Percentiles rank a stretch among this genome's conserved stretches.
phyloP scores from a whole-genome alignment of 2,888 invertebrate species.

The Acanthacorydalis orientalis region DNA sequence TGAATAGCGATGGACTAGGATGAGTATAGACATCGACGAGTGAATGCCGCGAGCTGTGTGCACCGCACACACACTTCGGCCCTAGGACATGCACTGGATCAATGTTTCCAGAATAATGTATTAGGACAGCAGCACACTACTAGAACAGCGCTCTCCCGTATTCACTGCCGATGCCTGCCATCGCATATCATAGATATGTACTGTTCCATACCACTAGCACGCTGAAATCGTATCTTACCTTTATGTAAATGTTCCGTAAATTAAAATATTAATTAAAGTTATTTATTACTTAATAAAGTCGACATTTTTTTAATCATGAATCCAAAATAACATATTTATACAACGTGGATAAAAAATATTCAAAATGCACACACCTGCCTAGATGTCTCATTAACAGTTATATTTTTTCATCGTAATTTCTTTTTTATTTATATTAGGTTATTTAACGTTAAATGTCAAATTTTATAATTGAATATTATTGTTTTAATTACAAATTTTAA shows the following conservation, averaged over 20 bases:
- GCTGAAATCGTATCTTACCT: neutral
- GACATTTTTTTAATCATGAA: too few species aligned
- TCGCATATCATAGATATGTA: neutral
- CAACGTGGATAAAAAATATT: too few species aligned
- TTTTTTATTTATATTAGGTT: too few species aligned
- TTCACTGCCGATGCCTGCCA: neutral
- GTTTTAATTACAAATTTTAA: too few species aligned
- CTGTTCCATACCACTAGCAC: neutral
- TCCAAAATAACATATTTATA: too few species aligned
- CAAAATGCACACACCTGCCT: too few species aligned
- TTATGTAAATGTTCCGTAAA: neutral
- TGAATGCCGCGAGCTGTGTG: neutral
- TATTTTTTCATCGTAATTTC: too few species aligned
- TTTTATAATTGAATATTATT: too few species aligned
- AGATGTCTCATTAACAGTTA: too few species aligned
- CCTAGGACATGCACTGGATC: conserved; percentile 2
- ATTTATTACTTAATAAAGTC: too few species aligned
- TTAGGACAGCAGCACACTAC: neutral
- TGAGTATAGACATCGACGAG: neutral
- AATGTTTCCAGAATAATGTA: conserved; percentile 6
- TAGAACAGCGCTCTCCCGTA: neutral
- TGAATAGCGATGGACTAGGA: neutral
- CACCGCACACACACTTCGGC: neutral
- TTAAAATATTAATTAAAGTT: neutral
- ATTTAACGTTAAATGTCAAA: too few species aligned